phyloP scores from a whole-genome alignment of 2,797 vertebrate species.

The Chelon labrosus region DNA sequence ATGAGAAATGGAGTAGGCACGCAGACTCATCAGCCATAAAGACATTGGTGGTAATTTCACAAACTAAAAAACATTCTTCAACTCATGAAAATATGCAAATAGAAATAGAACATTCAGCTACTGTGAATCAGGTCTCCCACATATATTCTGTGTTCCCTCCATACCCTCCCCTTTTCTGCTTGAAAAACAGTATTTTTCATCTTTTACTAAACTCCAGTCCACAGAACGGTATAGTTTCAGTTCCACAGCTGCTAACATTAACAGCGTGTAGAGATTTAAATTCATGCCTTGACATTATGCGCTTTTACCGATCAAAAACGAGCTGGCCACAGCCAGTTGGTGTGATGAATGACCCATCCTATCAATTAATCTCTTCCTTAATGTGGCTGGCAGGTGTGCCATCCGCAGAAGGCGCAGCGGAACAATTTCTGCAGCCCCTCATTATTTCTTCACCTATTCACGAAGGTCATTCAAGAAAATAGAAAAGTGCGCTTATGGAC shows the following conservation, averaged over 20 bases:
- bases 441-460: slow-evolving; percentile 33
- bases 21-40: neutral
- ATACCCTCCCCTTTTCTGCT: neutral
- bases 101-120: neutral
- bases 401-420: slow-evolving; percentile 18
- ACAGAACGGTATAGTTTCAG: neutral
- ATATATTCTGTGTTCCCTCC: too few relatives aligned
- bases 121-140: neutral
- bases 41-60: neutral
- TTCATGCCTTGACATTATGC: neutral
- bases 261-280: neutral
- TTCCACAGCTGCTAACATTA: neutral
- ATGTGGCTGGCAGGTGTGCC: slow-evolving; percentile 41
- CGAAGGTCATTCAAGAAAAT: slow-evolving; percentile 1
- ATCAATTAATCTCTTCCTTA: slow-evolving; percentile 46
- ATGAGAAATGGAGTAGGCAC: neutral
- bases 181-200: neutral
- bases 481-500: slow-evolving; percentile 25
- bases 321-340: slow-evolving; percentile 25
- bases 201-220: neutral
- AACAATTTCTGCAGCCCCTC: slow-evolving; percentile 30
- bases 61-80: neutral
- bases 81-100: neutral
- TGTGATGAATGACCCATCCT: slow-evolving; percentile 47
- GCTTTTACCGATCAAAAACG: slow-evolving; percentile 8